Evolutionary conservation across 2,888 invertebrate genomes (phyloP), one percentile per base, ranked within the genome.

Genomic region (Synanthedon andrenaeformis): DNA sequence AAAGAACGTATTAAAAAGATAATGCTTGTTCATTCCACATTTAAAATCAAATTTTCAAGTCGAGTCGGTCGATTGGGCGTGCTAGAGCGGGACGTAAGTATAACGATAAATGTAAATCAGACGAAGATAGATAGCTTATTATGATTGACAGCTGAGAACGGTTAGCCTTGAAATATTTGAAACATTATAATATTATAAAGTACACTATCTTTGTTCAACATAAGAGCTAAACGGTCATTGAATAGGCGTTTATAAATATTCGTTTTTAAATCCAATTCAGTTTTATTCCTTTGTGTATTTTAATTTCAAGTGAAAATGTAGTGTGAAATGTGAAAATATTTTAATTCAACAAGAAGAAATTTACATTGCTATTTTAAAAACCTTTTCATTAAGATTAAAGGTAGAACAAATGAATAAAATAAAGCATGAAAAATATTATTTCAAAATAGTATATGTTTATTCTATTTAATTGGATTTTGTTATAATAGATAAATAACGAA

Each of bases 81-180:
- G 76, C 59, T 65, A 56, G 75, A 77, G 63, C 56, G 76, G 74
- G 79, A 82, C 54, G 62, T 69, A 67, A 55, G 62, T 67, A 77
- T 62, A 64, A 62, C 57, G 62, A 64, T 66, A 69, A 69, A 67
- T 67, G 71, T 74, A 70, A 63, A 75, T 68, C 66, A 65, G 79
- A 85, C 66, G 72, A 78, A 79, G 86, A 83, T 69, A 68, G 78
- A 77, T 79, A 82, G 78, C 81, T 82, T 85, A 85, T 85, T 85
- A 87, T 87, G 87, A 87, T 87, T 87, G 87, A 87, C 87, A 87
- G 87, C 84, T 87, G 82, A 86, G 86, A 86, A 85, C 86, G 86
- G 85, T 85, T 85, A 84, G 82, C 87, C 87, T 87, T 87, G 87
- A 86, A 87, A 87, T 87, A 87, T 86, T 87, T 86, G 86, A 86